Base-by-base conservation (phyloP, 2,888 invertebrate genomes). In the Stegana nigrithorax region DNA sequence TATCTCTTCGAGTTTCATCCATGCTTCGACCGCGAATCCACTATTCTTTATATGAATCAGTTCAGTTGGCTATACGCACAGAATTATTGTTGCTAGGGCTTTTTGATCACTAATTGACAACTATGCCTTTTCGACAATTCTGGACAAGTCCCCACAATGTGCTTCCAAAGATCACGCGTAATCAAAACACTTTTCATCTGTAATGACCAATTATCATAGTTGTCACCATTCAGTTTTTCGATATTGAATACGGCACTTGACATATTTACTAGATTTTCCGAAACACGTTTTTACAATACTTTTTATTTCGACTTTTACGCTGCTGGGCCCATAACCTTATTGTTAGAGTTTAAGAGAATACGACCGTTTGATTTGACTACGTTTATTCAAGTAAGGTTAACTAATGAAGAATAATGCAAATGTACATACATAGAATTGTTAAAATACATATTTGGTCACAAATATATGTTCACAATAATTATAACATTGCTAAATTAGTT, bases 21-120 rank as follows among this genome's bases (percentile, higher is more conserved):
- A 67, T 3, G 65, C 65, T 17, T 27, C 32, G n/a, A 58, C 62
- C 17, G 64, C 53, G 53, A 60, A 27, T 19, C 12, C 7, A 56
- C 64, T 60, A 44, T 62, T 59, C 36, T 65, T 65, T n/a, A 63
- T 53, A 25, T 65, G 58, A 12, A 63, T 63, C 53, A 67, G 45
- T 55, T 65, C 63, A 2, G 62, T 55, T 26, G 61, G 44, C 25
- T 61, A 62, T 17, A 66, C 44, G 50, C 57, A 26, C 21, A 59
- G 36, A 8, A 55, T 60, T 47, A 64, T 29, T 44, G 62, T 62
- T 27, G 56, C 36, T 14, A 61, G 25, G 14, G 61, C 56, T 17
- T 56, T 61, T 61, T 32, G 21, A 56, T 61, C 66, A 21, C 27
- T 36, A 10, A n/a, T 29, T 8, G 42, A 36, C 53, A 56, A 60